Conservation (phyloP, 2,888 invertebrate genomes). For the Corythucha ciliata region DNA sequence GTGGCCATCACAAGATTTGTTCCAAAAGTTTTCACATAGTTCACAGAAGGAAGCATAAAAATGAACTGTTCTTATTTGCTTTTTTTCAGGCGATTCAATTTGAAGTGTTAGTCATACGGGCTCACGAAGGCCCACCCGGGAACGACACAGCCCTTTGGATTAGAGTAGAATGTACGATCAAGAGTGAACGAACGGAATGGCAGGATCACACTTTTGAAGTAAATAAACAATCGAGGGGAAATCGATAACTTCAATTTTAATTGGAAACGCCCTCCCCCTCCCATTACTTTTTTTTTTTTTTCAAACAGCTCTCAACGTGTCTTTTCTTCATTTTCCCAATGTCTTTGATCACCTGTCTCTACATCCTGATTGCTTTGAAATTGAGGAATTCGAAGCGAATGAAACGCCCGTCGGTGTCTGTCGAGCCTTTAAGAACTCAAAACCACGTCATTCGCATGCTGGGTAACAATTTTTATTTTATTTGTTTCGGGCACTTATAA, state of each 20-base stretch:
- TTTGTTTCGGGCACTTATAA: too few species aligned
- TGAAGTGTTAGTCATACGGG: too few species aligned
- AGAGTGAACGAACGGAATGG: conserved; percentile 48
- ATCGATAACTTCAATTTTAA: too few species aligned
- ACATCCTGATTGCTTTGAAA: conserved; percentile 46
- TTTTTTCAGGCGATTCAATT: conserved; percentile 35
- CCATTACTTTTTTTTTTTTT: too few species aligned
- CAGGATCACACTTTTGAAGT: conserved; percentile 45
- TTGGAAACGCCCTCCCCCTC: too few species aligned
- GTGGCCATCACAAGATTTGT: too few species aligned
- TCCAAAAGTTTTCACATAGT: too few species aligned
- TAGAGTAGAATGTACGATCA: conserved; percentile 47
- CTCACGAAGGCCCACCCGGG: conserved; percentile 42
- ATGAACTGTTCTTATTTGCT: too few species aligned
- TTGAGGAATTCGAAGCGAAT: conserved; percentile 44
- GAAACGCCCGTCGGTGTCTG: conserved; percentile 28
- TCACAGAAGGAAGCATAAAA: too few species aligned
- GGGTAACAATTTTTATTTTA: conserved; percentile 48
- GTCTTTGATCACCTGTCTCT: conserved; percentile 51
- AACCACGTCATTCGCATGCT: conserved; percentile 67
- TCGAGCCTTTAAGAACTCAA: conserved; percentile 27
- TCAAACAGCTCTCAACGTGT: conserved; percentile 54
- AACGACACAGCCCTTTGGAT: conserved; percentile 42
- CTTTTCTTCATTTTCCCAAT: conserved; percentile 55
- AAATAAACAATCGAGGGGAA: too few species aligned